Conservation (phyloP, 2,113 vertebrate genomes). For the Plestiodon gilberti region DNA sequence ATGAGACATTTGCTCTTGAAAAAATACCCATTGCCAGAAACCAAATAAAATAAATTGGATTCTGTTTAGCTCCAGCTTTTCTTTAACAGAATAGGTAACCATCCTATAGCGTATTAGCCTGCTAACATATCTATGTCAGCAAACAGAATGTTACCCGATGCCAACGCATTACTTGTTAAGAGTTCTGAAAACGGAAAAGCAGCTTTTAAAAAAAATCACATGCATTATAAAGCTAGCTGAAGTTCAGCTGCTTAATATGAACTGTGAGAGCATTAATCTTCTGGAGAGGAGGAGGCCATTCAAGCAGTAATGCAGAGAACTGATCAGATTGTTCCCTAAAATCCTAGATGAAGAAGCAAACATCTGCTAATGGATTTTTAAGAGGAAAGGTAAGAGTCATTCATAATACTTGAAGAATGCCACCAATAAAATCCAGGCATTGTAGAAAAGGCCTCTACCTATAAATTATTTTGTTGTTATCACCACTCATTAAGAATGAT, state of each 20-base stretch:
- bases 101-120: background rate
- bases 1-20: background rate
- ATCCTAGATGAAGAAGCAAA: slow-evolving; percentile 9
- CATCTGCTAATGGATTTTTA: slow-evolving; percentile 21
- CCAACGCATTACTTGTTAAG: background rate
- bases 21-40: background rate
- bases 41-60: background rate
- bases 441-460: background rate
- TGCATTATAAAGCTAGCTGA: slow-evolving; percentile 50
- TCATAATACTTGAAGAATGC: background rate
- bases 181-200: slow-evolving; percentile 49
- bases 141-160: background rate
- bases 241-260: slow-evolving; percentile 45
- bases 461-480: slow-evolving; percentile 2
- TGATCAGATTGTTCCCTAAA: slow-evolving; percentile 52
- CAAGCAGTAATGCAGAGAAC: slow-evolving; percentile 34
- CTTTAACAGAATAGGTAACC: background rate
- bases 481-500: background rate
- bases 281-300: slow-evolving; percentile 41
- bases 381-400: slow-evolving; percentile 4
- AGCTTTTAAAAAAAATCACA: slow-evolving; percentile 49
- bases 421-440: slow-evolving; percentile 18
- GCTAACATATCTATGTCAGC: background rate
- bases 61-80: background rate
- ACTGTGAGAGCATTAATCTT: slow-evolving; percentile 40